These are phyloP conservation scores for Pogonophryne albipinna DNA, from an alignment of 2,797 vertebrate genomes.

Conservation along the genomic window DNA sequence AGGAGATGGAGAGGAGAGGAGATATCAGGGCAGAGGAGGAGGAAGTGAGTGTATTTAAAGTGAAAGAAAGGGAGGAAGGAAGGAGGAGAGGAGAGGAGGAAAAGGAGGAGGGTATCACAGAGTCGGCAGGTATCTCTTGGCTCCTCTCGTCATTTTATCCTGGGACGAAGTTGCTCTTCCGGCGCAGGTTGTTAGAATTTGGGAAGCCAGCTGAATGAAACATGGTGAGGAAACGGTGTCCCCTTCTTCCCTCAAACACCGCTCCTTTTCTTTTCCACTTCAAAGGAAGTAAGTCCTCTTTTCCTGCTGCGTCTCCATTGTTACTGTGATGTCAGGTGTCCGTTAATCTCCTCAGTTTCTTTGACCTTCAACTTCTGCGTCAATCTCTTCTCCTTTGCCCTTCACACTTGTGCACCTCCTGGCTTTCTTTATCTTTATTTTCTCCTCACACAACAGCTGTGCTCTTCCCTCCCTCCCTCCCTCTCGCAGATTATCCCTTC, in stretches of 20 bases:
- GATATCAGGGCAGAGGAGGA: conserved; percentile 41
- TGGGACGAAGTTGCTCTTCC: conserved; percentile 78
- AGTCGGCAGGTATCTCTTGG: conserved; percentile 50
- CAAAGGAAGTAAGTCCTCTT: conserved; percentile 41
- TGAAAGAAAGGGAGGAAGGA: conserved; percentile 41
- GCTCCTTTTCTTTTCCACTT: conserved; percentile 14
- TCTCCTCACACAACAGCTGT: conserved; percentile 65
- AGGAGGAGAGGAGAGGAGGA: conserved; percentile 44
- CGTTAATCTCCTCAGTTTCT: not conserved
- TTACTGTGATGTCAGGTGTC: conserved; percentile 58
- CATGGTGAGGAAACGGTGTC: conserved; percentile 72
- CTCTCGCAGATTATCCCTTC: conserved; percentile 47
- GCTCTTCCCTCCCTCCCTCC: conserved; percentile 56
- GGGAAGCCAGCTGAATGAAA: conserved; percentile 61
- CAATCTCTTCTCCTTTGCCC: conserved; percentile 58
- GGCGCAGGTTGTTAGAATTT: conserved; percentile 62
- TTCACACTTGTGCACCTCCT: conserved; percentile 69
- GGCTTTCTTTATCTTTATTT: conserved; percentile 71
- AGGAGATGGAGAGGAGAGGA: conserved; percentile 65
- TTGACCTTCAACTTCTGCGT: conserved; percentile 47
- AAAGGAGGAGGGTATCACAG: conserved; percentile 52
- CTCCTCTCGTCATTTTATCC: conserved; percentile 76
- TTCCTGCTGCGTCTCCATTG: conserved; percentile 49
- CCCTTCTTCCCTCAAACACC: conserved; percentile 22
- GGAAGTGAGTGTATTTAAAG: conserved; percentile 33